Conservation (phyloP, 2,888 invertebrate genomes). For the Sinelater perroti region DNA sequence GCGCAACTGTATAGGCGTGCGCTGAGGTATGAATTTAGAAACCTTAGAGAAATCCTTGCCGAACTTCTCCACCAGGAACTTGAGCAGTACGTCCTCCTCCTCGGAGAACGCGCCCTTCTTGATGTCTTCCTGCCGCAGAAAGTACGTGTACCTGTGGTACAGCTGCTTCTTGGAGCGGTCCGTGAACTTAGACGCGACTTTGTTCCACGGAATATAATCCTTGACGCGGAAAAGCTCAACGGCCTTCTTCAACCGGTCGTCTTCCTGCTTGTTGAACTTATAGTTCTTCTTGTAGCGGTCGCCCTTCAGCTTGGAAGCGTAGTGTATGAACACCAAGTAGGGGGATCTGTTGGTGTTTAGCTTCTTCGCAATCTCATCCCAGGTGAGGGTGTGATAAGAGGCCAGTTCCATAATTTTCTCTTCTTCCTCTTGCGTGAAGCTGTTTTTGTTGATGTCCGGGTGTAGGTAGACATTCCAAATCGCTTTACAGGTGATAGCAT, state of each 20-base stretch:
- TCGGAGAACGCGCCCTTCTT: constrained; percentile 71
- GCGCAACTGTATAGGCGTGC: constrained; percentile 70
- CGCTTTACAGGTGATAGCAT: constrained; percentile 69
- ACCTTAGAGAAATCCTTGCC: constrained; percentile 68
- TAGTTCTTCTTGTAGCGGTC: too few species aligned
- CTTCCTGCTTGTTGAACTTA: constrained; percentile 79
- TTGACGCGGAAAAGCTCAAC: constrained; percentile 72
- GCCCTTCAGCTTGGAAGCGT: constrained; percentile 63
- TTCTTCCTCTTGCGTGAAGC: constrained; percentile 66
- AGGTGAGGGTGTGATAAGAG: constrained; percentile 66
- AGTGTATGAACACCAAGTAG: constrained; percentile 76
- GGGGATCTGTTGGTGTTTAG: constrained; percentile 69
- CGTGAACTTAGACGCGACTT: constrained; percentile 70
- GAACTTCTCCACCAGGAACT: constrained; percentile 69
- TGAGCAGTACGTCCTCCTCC: constrained; percentile 72
- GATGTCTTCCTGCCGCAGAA: constrained; percentile 57
- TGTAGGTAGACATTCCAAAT: constrained; percentile 78
- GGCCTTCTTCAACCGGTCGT: constrained; percentile 68
- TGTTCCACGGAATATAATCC: constrained; percentile 77
- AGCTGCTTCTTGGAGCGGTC: constrained; percentile 72
- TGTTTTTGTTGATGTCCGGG: constrained; percentile 70
- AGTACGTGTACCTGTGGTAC: constrained; percentile 66
- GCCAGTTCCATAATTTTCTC: constrained; percentile 57
- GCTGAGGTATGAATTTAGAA: constrained; percentile 66
- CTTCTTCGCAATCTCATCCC: constrained; percentile 70